These are phyloP conservation scores for Ictalurus furcatus DNA, from an alignment of 2,113 vertebrate species.

Conservation along the genomic window DNA sequence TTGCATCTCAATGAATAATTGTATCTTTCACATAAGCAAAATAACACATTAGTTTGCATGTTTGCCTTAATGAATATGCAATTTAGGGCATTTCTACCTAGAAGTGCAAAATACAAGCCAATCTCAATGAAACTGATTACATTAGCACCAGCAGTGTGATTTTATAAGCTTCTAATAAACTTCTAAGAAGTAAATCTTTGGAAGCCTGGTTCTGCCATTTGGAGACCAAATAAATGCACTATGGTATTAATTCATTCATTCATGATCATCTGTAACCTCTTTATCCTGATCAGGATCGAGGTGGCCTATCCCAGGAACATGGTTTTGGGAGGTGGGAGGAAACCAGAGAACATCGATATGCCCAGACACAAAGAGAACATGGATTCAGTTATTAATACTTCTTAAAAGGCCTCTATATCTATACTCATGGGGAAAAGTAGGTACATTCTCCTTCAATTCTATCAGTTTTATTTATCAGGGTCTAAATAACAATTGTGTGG, in stretches of 20 bases:
- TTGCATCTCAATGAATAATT: background rate
- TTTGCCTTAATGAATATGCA: background rate
- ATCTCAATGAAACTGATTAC: background rate
- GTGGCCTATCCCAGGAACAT: too few relatives aligned
- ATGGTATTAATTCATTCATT: background rate
- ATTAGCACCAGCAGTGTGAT: background rate
- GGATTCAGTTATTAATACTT: too few relatives aligned
- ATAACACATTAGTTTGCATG: background rate
- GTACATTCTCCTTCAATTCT: too few relatives aligned
- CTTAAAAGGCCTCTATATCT: too few relatives aligned
- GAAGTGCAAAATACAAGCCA: background rate
- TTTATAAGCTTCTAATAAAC: background rate
- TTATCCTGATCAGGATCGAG: background rate
- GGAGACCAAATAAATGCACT: background rate
- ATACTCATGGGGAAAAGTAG: too few relatives aligned
- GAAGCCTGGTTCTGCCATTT: background rate
- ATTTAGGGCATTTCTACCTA: background rate
- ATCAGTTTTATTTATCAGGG: too few relatives aligned
- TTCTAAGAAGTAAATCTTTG: background rate
- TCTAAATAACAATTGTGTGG: too few relatives aligned
- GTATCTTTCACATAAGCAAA: background rate
- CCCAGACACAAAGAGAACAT: too few relatives aligned
- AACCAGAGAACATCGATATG: too few relatives aligned
- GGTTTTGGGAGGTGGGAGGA: too few relatives aligned
- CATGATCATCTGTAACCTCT: background rate